Evolutionary conservation across 2,888 invertebrate species (phyloP).

Genomic region (Strigamia crassipes): DNA sequence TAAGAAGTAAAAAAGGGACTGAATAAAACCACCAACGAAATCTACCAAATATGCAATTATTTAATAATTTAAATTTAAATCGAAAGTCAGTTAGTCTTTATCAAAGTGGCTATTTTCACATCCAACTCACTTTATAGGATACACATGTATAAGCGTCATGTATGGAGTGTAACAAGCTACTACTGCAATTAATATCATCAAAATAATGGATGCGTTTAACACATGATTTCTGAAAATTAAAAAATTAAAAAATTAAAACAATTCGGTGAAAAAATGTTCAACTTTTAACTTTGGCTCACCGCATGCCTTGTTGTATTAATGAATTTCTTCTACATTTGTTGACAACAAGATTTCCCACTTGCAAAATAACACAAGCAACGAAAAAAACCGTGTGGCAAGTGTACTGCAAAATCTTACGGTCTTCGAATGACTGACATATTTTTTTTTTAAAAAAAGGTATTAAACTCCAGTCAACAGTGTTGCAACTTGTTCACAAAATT

Average conservation of each 20-base stretch:
- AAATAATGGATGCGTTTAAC: constrained; percentile 70
- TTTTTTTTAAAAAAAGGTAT: too few species aligned
- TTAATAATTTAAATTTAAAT: background rate
- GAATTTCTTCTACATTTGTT: constrained; percentile 60
- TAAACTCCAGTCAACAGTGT: too few species aligned
- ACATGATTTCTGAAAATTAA: constrained; percentile 5
- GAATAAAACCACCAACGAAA: constrained; percentile 99
- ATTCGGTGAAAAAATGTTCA: background rate
- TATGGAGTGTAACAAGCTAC: constrained; percentile 61
- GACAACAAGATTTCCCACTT: constrained; percentile 60
- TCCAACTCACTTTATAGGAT: constrained; percentile 54
- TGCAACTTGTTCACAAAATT: too few species aligned
- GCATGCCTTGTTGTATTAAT: constrained; percentile 59
- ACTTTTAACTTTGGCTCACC: constrained; percentile 53
- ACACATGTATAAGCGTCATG: constrained; percentile 57
- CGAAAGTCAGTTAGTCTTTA: too few species aligned
- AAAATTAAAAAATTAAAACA: background rate
- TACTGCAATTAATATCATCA: constrained; percentile 59
- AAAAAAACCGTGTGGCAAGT: constrained; percentile 60
- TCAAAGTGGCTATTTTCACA: too few species aligned
- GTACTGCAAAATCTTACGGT: constrained; percentile 54
- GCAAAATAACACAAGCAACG: constrained; percentile 59
- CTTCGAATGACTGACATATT: constrained; percentile 47
- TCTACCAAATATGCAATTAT: constrained; percentile 65
- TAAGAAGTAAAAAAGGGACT: constrained; percentile 95